Evolutionary conservation across 2,113 vertebrate genomes (phyloP), one percentile per base, ranked within the genome.

Genomic region (Mirounga angustirostris): DNA sequence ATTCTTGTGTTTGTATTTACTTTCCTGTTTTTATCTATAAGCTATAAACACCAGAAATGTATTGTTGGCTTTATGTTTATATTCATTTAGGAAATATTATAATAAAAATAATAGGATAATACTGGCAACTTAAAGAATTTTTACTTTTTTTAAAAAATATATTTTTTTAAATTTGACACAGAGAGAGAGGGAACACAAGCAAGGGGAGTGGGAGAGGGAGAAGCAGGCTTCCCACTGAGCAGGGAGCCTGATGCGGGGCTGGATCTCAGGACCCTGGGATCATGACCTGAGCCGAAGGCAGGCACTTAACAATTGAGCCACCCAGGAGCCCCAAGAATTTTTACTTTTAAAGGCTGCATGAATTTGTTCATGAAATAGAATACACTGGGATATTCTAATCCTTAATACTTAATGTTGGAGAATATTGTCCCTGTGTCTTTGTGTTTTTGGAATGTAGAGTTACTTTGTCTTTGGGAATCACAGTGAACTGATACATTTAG

Each of bases 1-100:
- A 59, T 89, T 86, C 89, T 93, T 83, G 40, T 92, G 30, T 85
- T 74, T 85, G 15, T 80, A 24, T 95, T 87, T 97, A 84, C 21
- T 84, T 82, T 86, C 58, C 19, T 30, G 33, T 69, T 91, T 92
- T 87, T 8, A 28, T 46, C 52, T 94, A 26, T 95, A 69, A 78
- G 14, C 8, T 58, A 65, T 81, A 81, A 81, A 46, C 28, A 46
- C 24, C 15, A 61, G 46, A 73, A 52, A 58, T 74, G 40, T 80
- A 89, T 54, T 91, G 4, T 18, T 91, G 11, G 5, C 19, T 87
- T 76, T 86, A 52, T 50, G 7, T 36, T 84, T 94, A 40, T 52
- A 88, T 65, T 95, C 56, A 88, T 36, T 91, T 88, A 54, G 46
- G 14, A 74, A 36, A 92, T 54, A 50, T 59, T 58, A 74, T 28